A percentile compares a stretch with the other conserved stretches of the same genome.
phyloP scores from a whole-genome alignment of 2,888 invertebrate genomes.

The Euzetes globulus region DNA sequence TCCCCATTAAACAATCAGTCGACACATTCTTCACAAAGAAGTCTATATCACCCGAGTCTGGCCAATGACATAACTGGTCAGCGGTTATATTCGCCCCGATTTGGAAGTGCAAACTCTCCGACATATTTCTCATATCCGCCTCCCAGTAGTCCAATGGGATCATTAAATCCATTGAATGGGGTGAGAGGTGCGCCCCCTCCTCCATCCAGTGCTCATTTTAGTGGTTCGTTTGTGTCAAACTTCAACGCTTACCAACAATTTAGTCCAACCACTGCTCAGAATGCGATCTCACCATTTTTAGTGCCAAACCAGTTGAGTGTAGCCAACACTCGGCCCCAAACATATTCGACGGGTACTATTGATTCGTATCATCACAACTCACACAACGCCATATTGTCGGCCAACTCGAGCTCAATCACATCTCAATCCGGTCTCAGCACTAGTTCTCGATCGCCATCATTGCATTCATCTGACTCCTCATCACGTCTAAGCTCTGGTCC shows the following conservation, averaged over 20 bases:
- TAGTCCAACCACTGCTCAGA: conserved; percentile 28
- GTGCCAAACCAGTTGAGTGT: conserved; percentile 34
- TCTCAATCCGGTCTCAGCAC: conserved; percentile 11
- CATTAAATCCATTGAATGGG: neutral
- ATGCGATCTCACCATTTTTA: conserved; percentile 35
- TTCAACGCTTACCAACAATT: conserved; percentile 17
- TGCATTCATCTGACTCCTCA: conserved; percentile 25
- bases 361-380: conserved; percentile 21
- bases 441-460: conserved; percentile 22
- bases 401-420: conserved; percentile 25
- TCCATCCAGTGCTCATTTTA: conserved; percentile 23
- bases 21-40: conserved; percentile 13
- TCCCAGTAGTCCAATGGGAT: conserved; percentile 2
- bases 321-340: conserved; percentile 15
- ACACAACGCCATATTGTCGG: conserved; percentile 23
- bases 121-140: conserved; percentile 19
- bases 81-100: conserved; percentile 11
- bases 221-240: conserved; percentile 23
- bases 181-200: neutral
- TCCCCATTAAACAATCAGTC: conserved; percentile 6
- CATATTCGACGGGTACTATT: conserved; percentile 27
- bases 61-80: conserved; percentile 8
- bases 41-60: neutral
- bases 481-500: conserved; percentile 27
- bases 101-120: neutral